These are phyloP conservation scores for Agriopis aurantiaria DNA, from an alignment of 2,888 invertebrate species.

Conservation along the genomic window DNA sequence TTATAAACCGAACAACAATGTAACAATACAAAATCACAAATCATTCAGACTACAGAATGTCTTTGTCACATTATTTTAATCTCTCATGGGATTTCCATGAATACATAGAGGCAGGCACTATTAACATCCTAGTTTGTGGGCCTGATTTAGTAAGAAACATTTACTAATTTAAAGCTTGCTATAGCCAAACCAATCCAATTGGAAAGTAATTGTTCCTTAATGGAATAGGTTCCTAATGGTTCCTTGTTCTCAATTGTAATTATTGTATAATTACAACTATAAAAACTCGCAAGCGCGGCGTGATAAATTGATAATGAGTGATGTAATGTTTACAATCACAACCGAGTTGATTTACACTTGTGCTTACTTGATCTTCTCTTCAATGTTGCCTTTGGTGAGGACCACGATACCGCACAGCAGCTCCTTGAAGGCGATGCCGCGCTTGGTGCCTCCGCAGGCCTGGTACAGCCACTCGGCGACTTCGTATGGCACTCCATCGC, in stretches of 20 bases:
- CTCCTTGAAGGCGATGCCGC: slow-evolving; percentile 94
- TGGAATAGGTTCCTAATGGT: not conserved
- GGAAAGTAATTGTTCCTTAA: slow-evolving; percentile 20
- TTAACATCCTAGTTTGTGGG: not conserved
- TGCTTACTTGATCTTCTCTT: slow-evolving; percentile 93
- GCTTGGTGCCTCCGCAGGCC: slow-evolving; percentile 93
- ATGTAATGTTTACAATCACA: slow-evolving; percentile 54
- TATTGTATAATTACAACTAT: slow-evolving; percentile 24
- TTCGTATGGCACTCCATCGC: slow-evolving; percentile 93
- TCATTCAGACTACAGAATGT: not conserved
- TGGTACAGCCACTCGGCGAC: slow-evolving; percentile 94
- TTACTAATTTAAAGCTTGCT: not conserved
- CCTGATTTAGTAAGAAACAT: slow-evolving; percentile 1
- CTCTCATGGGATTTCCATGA: slow-evolving; percentile 7
- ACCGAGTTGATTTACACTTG: slow-evolving; percentile 14
- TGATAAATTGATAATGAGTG: slow-evolving; percentile 37
- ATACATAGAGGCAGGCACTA: not conserved
- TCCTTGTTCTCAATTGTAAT: slow-evolving; percentile 17
- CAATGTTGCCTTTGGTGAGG: slow-evolving; percentile 93
- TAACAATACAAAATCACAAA: not conserved
- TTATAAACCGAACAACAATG: not conserved
- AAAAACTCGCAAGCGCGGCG: slow-evolving; percentile 14
- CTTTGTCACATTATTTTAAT: not conserved
- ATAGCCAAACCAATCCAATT: slow-evolving; percentile 10
- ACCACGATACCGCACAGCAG: slow-evolving; percentile 94